Percentiles rank a stretch among this genome's conserved stretches.
Conservation (phyloP, 2,113 vertebrate species). For the Spheniscus mendiculus region DNA sequence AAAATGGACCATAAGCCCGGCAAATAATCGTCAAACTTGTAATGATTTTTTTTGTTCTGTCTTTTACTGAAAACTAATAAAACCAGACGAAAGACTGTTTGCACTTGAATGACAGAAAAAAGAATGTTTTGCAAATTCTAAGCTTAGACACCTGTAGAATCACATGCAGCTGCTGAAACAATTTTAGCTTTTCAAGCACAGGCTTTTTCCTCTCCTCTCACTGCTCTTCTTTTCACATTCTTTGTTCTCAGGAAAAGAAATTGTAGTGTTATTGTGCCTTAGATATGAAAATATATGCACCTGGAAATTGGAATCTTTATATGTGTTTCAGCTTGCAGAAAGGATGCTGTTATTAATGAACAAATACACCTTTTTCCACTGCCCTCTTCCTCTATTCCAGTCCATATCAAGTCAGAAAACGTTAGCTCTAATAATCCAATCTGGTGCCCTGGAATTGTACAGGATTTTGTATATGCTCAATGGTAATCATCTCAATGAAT, state of each 20-base stretch:
- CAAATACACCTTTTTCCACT: background rate
- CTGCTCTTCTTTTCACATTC: background rate
- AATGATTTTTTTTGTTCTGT: background rate
- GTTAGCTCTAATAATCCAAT: background rate
- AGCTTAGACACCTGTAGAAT: background rate
- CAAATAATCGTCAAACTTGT: background rate
- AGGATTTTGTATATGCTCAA: background rate
- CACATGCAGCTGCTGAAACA: background rate
- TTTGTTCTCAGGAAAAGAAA: background rate
- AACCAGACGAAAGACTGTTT: background rate
- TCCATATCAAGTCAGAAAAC: background rate
- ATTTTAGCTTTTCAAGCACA: background rate
- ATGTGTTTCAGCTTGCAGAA: background rate
- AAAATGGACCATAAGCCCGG: background rate
- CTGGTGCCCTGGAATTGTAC: background rate
- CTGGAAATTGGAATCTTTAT: background rate
- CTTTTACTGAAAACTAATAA: background rate
- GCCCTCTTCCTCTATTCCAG: background rate
- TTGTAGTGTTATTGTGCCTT: background rate
- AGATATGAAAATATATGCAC: background rate
- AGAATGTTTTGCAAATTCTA: background rate
- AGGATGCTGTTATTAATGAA: background rate
- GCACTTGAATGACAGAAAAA: background rate
- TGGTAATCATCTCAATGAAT: background rate
- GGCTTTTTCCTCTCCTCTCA: background rate